Evolutionary conservation across 2,113 vertebrate species (phyloP), one percentile per base, ranked within the genome.

Genomic region (Silurus asotus): DNA sequence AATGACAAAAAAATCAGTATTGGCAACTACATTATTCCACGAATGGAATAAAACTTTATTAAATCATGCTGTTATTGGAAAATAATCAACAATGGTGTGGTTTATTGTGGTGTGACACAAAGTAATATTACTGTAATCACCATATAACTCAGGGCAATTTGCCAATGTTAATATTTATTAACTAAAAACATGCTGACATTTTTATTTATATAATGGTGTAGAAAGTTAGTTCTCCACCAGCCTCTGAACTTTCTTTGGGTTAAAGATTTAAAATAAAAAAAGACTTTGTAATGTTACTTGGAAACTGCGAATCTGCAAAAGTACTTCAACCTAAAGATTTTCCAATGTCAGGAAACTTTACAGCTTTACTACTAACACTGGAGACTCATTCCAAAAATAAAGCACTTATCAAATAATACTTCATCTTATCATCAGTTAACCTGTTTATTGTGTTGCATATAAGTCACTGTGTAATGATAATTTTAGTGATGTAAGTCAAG

Each of bases 21-120:
- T 7, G 23, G 15, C 8, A 45, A 72, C 11, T 6, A 17, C 28
- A 45, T 69, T 74, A 51, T 51, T 49, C 13, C 55, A 56, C 55
- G 55, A 9, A 49, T 51, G 19, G 48, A 74, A 11, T 74, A 76
- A 76, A 76, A 15, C 74, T 55, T 55, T 53, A 20, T 0, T 8
- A 15, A 6, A 23, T 5, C 1, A 49, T 53, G 49, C 72, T n/a
- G 0, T 51, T 53, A 11, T 23, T 5, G 9, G 5, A 74, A 49
- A 23, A 74, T 23, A n/a, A 75, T 75, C 72, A 75, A 75, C 72
- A 75, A 3, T 75, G 72, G 72, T 20, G 37, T 72, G 45, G 17
- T 45, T 70, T 45, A 37, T 8, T 70, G 25, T 70, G 28, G 6
- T 15, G 6, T 70, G 37, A 17, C 37, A 48, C 6, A 17, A 45